A percentile compares a stretch with the other conserved stretches of the same genome.
These are phyloP conservation scores for Esox niger DNA, from an alignment of 2,113 vertebrate species.

Conservation along the genomic window DNA sequence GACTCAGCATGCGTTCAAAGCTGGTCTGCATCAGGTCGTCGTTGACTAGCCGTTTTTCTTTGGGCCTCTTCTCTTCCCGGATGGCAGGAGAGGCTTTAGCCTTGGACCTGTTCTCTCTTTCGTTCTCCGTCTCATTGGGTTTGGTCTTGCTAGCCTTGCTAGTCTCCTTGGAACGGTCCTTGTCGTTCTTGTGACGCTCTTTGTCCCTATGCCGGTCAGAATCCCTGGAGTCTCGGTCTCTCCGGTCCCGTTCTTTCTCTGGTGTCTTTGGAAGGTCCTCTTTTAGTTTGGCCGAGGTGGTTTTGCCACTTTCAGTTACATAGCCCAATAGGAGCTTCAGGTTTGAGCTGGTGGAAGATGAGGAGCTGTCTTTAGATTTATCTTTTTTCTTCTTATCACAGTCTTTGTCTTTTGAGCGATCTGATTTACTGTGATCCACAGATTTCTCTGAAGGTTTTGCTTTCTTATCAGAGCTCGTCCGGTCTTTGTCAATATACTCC, in stretches of 20 bases:
- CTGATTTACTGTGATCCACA: constrained; percentile 78
- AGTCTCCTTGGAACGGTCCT: constrained; percentile 68
- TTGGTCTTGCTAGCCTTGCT: constrained; percentile 68
- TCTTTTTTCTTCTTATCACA: constrained; percentile 86
- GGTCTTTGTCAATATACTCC: constrained; percentile 81
- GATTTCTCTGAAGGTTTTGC: constrained; percentile 80
- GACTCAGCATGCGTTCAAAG: constrained; percentile 97
- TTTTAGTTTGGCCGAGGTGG: constrained; percentile 78
- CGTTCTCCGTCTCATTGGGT: constrained; percentile 75
- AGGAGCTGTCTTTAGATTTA: constrained; percentile 76
- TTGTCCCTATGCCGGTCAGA: constrained; percentile 87
- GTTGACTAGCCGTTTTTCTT: constrained; percentile 94
- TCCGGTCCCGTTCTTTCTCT: constrained; percentile 90
- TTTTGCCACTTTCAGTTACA: constrained; percentile 76
- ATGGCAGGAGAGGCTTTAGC: constrained; percentile 30
- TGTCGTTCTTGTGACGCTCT: constrained; percentile 87
- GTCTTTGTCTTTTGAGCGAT: constrained; percentile 82
- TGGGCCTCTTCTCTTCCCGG: constrained; percentile 78
- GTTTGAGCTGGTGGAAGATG: constrained; percentile 68
- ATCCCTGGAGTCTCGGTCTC: constrained; percentile 80
- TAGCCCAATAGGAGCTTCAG: constrained; percentile 72
- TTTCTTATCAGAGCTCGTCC: constrained; percentile 80
- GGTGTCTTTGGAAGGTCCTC: constrained; percentile 84
- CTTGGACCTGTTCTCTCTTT: constrained; percentile 85
- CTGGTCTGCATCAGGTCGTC: constrained; percentile 99